These are phyloP conservation scores for Edolisoma coerulescens DNA, from an alignment of 2,113 vertebrate species.

Conservation along the genomic window DNA sequence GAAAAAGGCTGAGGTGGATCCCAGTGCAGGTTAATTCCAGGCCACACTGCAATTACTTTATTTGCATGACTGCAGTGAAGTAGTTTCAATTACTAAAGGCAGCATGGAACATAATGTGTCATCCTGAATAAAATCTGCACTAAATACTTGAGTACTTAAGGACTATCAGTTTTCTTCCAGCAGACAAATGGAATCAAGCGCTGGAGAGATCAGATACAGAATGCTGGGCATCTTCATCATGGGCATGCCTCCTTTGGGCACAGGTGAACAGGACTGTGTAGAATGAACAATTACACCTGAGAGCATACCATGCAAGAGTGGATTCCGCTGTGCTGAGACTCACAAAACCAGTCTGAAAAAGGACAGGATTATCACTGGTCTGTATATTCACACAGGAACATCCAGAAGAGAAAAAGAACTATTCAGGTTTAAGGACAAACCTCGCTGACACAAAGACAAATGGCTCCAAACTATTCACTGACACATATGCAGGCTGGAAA, in stretches of 20 bases:
- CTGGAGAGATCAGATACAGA: accelerated
- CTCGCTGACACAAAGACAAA: not conserved
- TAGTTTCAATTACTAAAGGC: not conserved
- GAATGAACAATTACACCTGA: not conserved
- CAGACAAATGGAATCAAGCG: not conserved
- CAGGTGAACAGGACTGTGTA: not conserved
- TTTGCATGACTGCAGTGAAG: not conserved
- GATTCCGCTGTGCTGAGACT: not conserved
- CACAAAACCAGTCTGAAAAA: not conserved
- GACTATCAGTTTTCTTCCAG: not conserved
- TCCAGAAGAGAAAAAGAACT: not conserved
- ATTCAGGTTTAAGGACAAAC: not conserved
- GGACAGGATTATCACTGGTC: not conserved
- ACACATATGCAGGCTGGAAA: not conserved
- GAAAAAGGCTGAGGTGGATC: not conserved
- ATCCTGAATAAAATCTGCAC: not conserved
- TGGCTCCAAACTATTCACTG: not conserved
- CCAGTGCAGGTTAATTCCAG: not conserved
- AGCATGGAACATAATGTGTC: not conserved
- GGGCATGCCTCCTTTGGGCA: not conserved
- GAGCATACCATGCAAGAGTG: too few relatives aligned
- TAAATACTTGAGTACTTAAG: not conserved
- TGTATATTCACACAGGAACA: not conserved
- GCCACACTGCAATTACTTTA: not conserved
- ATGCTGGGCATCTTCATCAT: not conserved